Conservation (phyloP, 1,140 invertebrate genomes). For the Cydia amplana region DNA sequence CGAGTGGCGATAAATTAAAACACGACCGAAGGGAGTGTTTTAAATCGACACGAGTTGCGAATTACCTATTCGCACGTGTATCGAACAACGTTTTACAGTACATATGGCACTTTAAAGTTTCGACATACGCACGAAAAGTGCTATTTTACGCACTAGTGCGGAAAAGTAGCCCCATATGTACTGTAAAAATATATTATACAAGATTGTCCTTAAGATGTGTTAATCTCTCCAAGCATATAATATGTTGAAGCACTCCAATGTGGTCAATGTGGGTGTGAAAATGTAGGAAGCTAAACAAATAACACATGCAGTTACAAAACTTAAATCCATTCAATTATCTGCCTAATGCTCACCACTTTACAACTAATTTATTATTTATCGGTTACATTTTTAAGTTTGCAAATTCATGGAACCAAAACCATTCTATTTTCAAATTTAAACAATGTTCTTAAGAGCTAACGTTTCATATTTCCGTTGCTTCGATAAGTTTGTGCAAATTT, state of each 20-base stretch:
- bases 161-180: too few species aligned
- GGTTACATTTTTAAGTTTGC: background rate
- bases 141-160: too few species aligned
- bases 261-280: constrained; percentile 10
- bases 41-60: too few species aligned
- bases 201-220: constrained; percentile 1
- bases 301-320: background rate
- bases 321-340: background rate
- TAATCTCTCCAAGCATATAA: background rate
- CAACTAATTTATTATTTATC: background rate
- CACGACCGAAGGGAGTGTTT: too few species aligned
- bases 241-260: background rate
- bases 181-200: too few species aligned
- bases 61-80: too few species aligned
- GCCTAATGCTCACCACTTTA: background rate
- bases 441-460: background rate
- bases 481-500: background rate
- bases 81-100: too few species aligned
- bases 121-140: too few species aligned
- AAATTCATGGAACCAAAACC: background rate
- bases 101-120: too few species aligned
- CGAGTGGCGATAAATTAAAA: too few species aligned
- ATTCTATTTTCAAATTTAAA: background rate
- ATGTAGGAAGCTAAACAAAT: background rate
- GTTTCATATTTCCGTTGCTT: background rate